Percentiles rank a stretch among this genome's conserved stretches.
These are phyloP conservation scores for Pachyramphus minor DNA, from an alignment of 2,113 vertebrate species.

Conservation along the genomic window DNA sequence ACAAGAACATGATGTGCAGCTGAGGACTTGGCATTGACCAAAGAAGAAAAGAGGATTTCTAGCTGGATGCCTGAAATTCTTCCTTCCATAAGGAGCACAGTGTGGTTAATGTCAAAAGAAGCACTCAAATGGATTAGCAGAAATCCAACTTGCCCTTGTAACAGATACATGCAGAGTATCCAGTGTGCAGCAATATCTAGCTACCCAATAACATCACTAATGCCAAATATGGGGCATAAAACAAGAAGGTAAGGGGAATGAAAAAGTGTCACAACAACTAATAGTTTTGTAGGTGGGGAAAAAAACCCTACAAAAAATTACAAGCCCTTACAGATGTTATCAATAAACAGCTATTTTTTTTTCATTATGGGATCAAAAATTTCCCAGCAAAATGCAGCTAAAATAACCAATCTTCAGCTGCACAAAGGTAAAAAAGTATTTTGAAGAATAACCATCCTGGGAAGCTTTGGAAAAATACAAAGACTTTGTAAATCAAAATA, in stretches of 20 bases:
- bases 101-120: slow-evolving; percentile 42
- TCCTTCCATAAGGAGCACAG: neutral
- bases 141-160: neutral
- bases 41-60: neutral
- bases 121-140: neutral
- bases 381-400: neutral
- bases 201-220: neutral
- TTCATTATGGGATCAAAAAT: neutral
- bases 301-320: neutral
- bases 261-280: neutral
- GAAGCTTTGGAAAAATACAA: neutral
- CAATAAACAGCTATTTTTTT: neutral
- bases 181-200: neutral
- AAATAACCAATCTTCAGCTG: neutral
- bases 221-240: neutral
- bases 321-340: neutral
- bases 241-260: neutral
- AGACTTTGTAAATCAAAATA: neutral
- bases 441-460: neutral
- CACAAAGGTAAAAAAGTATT: neutral
- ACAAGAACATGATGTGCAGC: neutral
- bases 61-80: neutral
- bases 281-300: neutral
- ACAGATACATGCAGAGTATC: neutral
- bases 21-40: neutral